A percentile compares a stretch with the other conserved stretches of the same genome.
Evolutionary conservation across 2,888 invertebrate genomes (phyloP).

Genomic region (Cinara cedri): DNA sequence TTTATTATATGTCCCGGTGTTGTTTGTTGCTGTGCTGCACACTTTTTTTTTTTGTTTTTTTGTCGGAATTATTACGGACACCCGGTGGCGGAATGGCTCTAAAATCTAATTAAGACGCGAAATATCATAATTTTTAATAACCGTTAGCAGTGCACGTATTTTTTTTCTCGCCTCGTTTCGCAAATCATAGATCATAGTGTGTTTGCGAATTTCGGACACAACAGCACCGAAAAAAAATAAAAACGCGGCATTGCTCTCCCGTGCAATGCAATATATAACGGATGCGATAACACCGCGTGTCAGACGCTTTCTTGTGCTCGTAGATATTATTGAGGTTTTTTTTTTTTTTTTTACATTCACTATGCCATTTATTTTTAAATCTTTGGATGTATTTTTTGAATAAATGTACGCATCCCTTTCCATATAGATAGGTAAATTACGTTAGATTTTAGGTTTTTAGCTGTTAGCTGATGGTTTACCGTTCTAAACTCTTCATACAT

Average conservation of each 20-base stretch:
- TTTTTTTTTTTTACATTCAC: no score
- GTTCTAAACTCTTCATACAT: no score
- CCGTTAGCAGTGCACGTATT: slow-evolving; percentile 31
- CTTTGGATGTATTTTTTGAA: no score
- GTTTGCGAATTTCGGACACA: slow-evolving; percentile 40
- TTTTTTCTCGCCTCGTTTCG: slow-evolving; percentile 39
- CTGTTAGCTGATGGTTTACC: no score
- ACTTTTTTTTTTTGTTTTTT: slow-evolving; percentile 31
- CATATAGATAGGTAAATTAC: no score
- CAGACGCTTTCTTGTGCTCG: slow-evolving; percentile 9
- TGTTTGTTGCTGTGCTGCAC: slow-evolving; percentile 37
- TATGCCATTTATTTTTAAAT: no score
- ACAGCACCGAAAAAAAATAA: slow-evolving; percentile 8
- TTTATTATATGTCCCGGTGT: slow-evolving; percentile 56
- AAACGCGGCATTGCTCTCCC: not conserved
- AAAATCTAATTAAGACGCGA: slow-evolving; percentile 55
- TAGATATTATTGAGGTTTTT: no score
- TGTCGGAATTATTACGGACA: slow-evolving; percentile 45
- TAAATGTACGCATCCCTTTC: no score
- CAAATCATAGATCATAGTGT: slow-evolving; percentile 50
- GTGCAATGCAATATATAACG: not conserved
- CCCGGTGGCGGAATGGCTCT: slow-evolving; percentile 53
- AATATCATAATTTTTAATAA: slow-evolving; percentile 55
- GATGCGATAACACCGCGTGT: not conserved
- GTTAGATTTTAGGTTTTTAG: no score